Conservation (phyloP, 2,888 invertebrate species). For the Nycteola revayana region DNA sequence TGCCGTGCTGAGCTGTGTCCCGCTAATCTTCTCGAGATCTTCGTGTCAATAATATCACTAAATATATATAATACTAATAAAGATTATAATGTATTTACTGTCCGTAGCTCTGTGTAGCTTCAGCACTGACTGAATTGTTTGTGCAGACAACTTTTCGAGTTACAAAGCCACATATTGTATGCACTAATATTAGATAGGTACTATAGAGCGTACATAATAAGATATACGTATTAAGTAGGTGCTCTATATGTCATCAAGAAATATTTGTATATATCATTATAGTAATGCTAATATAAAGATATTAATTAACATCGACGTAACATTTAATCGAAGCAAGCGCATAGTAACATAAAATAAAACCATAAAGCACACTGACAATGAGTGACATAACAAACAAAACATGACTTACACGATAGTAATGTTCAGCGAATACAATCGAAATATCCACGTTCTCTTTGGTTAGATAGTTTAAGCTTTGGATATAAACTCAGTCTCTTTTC, state of each 20-base stretch:
- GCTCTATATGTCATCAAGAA: slow-evolving; percentile 14
- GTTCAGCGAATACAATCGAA: slow-evolving; percentile 70
- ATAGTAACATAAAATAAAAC: slow-evolving; percentile 51
- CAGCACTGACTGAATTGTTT: too few species aligned
- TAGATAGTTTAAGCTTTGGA: slow-evolving; percentile 67
- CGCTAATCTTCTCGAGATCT: slow-evolving; percentile 17
- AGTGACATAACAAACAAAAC: slow-evolving; percentile 80
- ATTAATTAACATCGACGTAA: slow-evolving; percentile 24
- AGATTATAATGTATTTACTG: too few species aligned
- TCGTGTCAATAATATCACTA: slow-evolving; percentile 8
- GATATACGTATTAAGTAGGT: slow-evolving; percentile 22
- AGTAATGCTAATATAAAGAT: slow-evolving; percentile 22
- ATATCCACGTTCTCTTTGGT: slow-evolving; percentile 77
- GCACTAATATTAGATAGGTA: neutral
- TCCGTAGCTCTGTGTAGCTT: too few species aligned
- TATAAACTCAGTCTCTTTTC: slow-evolving; percentile 76
- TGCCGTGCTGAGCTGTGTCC: slow-evolving; percentile 47
- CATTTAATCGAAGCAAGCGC: slow-evolving; percentile 72
- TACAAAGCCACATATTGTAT: too few species aligned
- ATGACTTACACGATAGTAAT: slow-evolving; percentile 79
- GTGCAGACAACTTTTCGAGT: too few species aligned
- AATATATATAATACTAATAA: too few species aligned
- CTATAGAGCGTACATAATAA: slow-evolving; percentile 1
- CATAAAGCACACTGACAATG: slow-evolving; percentile 80
- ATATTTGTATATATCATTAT: slow-evolving; percentile 15